Percentiles rank a stretch among this genome's conserved stretches.
Evolutionary conservation across 1,140 invertebrate genomes (phyloP).

Genomic region (Bombus confusus): DNA sequence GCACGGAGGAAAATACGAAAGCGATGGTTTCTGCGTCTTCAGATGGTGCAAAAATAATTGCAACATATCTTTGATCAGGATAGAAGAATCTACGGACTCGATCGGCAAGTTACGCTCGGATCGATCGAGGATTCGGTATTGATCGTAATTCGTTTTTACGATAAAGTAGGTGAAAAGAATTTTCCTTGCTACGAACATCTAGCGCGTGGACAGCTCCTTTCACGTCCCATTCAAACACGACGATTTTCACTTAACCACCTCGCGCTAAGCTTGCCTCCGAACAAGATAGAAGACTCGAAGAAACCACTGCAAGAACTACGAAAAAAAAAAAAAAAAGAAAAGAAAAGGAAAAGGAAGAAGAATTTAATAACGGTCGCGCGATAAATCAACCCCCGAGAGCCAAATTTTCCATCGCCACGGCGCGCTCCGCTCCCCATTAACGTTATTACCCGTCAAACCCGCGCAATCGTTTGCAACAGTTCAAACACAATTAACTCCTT

Average conservation of each 20-base stretch:
- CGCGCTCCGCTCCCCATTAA: not conserved
- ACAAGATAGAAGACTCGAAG: not conserved
- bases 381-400: constrained; percentile 4
- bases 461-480: not conserved
- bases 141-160: too few species aligned
- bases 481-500: constrained; percentile 17
- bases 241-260: not conserved
- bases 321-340: not conserved
- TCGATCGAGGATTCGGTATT: too few species aligned
- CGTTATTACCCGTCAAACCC: constrained; percentile 6
- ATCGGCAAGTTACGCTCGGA: too few species aligned
- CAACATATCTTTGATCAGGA: too few species aligned
- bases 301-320: not conserved
- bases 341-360: not conserved
- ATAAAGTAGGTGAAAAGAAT: too few species aligned
- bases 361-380: not conserved
- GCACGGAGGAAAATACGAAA: too few species aligned
- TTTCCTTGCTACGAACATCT: too few species aligned
- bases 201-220: too few species aligned
- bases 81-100: too few species aligned
- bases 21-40: too few species aligned
- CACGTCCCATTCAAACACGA: not conserved
- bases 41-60: rapidly evolving
- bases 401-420: not conserved
- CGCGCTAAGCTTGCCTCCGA: too few species aligned